Percentiles rank a stretch among this genome's conserved stretches.
phyloP scores from a whole-genome alignment of 2,113 vertebrate species.

The Paralichthys olivaceus region DNA sequence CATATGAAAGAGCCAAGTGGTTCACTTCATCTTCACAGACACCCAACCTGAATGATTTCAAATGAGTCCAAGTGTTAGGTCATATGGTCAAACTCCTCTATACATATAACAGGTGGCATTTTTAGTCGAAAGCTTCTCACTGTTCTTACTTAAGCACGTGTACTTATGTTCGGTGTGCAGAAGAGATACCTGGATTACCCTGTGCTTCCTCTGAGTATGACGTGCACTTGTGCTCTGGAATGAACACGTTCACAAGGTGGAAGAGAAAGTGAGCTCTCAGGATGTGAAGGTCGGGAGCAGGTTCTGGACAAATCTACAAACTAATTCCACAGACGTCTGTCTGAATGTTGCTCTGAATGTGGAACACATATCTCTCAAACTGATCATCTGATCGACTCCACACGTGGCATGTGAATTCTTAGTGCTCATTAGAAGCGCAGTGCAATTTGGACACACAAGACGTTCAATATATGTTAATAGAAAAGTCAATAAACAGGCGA shows the following conservation, averaged over 20 bases:
- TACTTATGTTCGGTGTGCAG: neutral
- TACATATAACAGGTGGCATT: neutral
- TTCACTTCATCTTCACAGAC: neutral
- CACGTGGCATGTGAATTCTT: no score
- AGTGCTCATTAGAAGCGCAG: no score
- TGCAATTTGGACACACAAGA: no score
- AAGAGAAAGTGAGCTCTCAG: neutral
- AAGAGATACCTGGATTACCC: neutral
- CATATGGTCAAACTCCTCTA: neutral
- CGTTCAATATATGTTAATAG: no score
- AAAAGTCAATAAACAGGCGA: no score
- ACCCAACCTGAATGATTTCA: conserved; percentile 1
- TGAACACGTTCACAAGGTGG: neutral
- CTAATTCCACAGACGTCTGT: no score
- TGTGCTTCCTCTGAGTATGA: neutral
- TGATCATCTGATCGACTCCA: no score
- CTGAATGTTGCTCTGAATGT: no score
- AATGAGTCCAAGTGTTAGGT: neutral
- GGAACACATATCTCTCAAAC: no score
- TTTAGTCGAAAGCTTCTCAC: neutral
- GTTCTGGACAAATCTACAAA: neutral
- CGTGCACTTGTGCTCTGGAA: neutral
- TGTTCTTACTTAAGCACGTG: neutral
- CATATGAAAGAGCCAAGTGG: neutral
- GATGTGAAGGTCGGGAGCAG: neutral